Evolutionary conservation across 2,888 invertebrate genomes (phyloP), one percentile per base, ranked within the genome.

Genomic region (Drosophila engyochracea): DNA sequence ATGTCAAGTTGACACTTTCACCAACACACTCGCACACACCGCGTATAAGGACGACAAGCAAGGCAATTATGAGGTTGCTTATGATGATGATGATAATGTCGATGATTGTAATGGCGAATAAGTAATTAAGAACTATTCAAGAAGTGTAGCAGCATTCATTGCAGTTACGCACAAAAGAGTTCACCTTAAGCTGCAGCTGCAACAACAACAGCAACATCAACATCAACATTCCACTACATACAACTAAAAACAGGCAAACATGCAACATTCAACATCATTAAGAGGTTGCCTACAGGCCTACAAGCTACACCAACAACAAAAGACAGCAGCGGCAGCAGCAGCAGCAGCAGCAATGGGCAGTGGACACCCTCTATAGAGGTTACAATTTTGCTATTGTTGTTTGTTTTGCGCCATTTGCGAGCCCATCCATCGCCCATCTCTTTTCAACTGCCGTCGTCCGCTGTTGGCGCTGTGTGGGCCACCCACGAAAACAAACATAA

Each of bases 1-100:
- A 92, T 92, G 92, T 92, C 92, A 92, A 92, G 92, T 92, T 92
- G 91, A 90, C 89, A 90, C 89, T 91, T 90, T 91, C 88, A 82
- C 81, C 83, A 89, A 84, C 66, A 76, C 81, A 61, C 54, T 35
- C 72, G 70, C 79, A 57, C 64, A 70, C 59, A 55, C 53, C 28
- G 53, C 33, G 22, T 53, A 60, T 49, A 67, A 69, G 66, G 52
- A 49, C 35, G 41, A 61, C 59, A 39, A 60, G 66, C 61, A 25
- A 54, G 80, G 77, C 71, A 78, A 75, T 81, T 81, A 81, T 61
- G 55, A 16, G 47, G 63, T 41, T 63, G 44, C 19, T 4, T 9
- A 28, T 55, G 68, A 39, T 49, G 37, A 44, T 51, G 33, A 41
- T 53, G 57, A 39, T 67, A 22, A 28, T 69, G 28, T 37, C 62